Evolutionary conservation across 2,113 vertebrate genomes (phyloP), one percentile per base, ranked within the genome.

Genomic region (Hippocampus comes): DNA sequence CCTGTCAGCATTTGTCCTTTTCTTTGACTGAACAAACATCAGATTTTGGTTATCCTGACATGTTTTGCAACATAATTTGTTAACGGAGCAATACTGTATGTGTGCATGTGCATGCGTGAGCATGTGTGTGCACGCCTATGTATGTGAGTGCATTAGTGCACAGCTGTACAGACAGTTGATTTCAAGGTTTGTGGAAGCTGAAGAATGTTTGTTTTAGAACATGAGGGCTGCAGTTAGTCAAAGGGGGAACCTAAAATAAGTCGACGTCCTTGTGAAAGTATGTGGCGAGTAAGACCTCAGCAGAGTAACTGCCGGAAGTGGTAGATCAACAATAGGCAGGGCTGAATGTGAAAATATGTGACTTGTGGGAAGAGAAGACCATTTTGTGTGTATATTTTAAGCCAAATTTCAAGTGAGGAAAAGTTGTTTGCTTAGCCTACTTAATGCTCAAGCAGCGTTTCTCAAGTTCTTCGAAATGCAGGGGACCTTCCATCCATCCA

Each of bases 161-260:
- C 57, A 56, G 71, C 74, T 79, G 76, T 80, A 67, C 61, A 18
- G 72, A 76, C 66, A 43, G 63, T 79, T 82, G 68, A 75, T 82
- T 61, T 78, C 34, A 82, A 79, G 74, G 78, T 68, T 84, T 82
- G 68, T 82, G 78, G 77, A 87, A 78, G 84, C 79, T 63, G 43
- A 81, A 76, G 79, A 83, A 78, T 87, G 84, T 87, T 87, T 90
- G 72, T 82, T 81, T 86, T 75, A n/a, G 60, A 70, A 73, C 61
- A 17, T 76, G 74, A 83, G 60, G 79, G 68, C 75, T 81, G 78
- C 70, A 79, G 79, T 86, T 89, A 78, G 11, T 85, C 84, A 82
- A 86, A 80, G 79, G 74, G 84, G 75, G 78, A 85, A 89, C 85
- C 83, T 80, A 86, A 91, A 92, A 93, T 90, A 92, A 88, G 82